A percentile compares a stretch with the other conserved stretches of the same genome.
phyloP scores from a whole-genome alignment of 1,140 invertebrate genomes.

The Eriocheir sinensis region DNA sequence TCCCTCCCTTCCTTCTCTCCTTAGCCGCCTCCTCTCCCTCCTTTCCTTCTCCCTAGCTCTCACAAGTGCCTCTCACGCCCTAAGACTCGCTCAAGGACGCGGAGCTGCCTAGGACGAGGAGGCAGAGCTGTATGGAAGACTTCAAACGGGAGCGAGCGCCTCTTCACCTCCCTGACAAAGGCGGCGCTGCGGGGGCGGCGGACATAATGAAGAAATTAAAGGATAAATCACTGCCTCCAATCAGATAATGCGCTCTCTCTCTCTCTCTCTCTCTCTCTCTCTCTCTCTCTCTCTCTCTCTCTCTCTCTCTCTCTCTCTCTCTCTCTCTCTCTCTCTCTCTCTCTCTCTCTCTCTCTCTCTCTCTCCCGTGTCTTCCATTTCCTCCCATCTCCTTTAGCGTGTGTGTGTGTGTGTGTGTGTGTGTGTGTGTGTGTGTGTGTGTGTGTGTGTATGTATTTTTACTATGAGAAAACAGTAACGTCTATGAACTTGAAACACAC shows the following conservation, averaged over 20 bases:
- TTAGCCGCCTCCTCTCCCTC: neutral
- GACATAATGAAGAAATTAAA: neutral
- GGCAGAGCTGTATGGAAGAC: neutral
- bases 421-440: too few species aligned
- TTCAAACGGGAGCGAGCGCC: neutral
- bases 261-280: conserved; percentile 29
- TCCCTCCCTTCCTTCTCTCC: neutral
- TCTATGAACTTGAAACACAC: too few species aligned
- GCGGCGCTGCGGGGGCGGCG: too few species aligned
- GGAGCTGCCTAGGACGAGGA: neutral
- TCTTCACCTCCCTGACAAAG: neutral
- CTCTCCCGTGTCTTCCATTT: conserved; percentile 28
- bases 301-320: conserved; percentile 36
- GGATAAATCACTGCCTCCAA: neutral
- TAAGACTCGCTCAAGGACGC: conserved; percentile 53
- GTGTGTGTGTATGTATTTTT: too few species aligned
- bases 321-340: conserved; percentile 43
- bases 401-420: too few species aligned
- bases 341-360: conserved; percentile 57
- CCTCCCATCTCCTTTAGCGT: too few species aligned
- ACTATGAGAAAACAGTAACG: too few species aligned
- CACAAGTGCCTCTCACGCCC: conserved; percentile 58
- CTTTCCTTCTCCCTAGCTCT: conserved; percentile 10
- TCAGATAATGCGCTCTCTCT: neutral
- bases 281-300: conserved; percentile 35